Evolutionary conservation across 2,888 invertebrate species (phyloP).

Genomic region (Hedya salicella): DNA sequence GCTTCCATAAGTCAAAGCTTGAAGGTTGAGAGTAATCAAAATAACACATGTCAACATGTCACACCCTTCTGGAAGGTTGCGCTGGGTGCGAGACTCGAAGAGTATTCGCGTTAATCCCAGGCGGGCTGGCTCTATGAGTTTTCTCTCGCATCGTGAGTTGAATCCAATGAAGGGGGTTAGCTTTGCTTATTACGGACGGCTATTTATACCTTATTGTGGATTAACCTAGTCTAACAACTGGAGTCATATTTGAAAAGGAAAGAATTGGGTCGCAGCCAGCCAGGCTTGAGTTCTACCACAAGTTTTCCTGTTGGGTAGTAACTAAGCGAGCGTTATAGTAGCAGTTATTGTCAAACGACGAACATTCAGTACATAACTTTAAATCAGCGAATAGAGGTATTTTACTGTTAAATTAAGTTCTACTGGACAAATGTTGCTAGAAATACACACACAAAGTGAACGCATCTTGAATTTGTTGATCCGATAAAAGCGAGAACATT

Average conservation of each 20-base stretch:
- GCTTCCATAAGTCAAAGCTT: background rate
- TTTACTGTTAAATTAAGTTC: background rate
- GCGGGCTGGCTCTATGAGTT: conserved; percentile 38
- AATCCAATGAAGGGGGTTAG: conserved; percentile 40
- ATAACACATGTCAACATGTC: conserved; percentile 26
- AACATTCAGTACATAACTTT: background rate
- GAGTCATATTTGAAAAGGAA: conserved; percentile 10
- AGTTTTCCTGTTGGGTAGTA: background rate
- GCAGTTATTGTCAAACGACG: background rate
- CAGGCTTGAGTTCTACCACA: background rate
- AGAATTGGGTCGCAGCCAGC: background rate
- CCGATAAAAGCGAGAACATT: too few relatives aligned
- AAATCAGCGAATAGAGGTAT: background rate
- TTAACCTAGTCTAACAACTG: conserved; percentile 24
- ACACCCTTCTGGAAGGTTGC: conserved; percentile 12
- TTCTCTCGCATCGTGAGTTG: conserved; percentile 39
- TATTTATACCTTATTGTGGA: conserved; percentile 38
- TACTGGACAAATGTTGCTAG: background rate
- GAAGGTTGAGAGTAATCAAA: conserved; percentile 25
- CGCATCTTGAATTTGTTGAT: too few relatives aligned
- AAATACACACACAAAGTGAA: too few relatives aligned
- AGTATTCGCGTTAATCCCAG: conserved; percentile 31
- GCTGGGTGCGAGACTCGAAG: background rate
- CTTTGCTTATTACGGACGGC: conserved; percentile 31
- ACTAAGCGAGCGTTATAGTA: background rate